Conservation (phyloP, 2,797 vertebrate genomes). For the Aviceda cuculoides region DNA sequence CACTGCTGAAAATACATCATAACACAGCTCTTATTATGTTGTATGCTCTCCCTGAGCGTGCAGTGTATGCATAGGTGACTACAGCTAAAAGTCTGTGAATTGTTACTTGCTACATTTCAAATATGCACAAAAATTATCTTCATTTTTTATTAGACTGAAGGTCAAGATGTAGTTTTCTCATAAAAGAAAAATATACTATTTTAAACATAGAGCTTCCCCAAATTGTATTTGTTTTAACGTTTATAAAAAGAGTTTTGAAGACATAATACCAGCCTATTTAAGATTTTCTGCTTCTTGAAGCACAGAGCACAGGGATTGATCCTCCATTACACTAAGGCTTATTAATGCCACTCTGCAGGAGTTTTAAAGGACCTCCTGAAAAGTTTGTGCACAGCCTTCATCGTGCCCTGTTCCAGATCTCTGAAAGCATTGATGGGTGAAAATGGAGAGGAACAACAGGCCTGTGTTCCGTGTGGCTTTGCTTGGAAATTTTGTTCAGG, state of each 20-base stretch:
- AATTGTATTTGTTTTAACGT: neutral
- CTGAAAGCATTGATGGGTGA: neutral
- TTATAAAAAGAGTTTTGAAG: neutral
- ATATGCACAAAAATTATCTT: neutral
- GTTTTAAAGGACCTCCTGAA: neutral
- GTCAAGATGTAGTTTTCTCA: neutral
- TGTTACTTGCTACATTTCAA: conserved; percentile 4
- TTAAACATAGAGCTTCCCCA: neutral
- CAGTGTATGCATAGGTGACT: neutral
- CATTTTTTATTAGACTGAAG: neutral
- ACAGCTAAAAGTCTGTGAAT: neutral
- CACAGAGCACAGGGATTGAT: neutral
- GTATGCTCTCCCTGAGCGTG: neutral
- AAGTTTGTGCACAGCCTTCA: neutral
- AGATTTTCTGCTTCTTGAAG: conserved; percentile 45
- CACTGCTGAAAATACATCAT: neutral
- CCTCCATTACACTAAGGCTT: neutral
- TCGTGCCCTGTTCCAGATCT: neutral
- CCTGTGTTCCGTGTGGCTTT: neutral
- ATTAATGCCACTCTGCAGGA: neutral
- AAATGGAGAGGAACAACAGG: neutral
- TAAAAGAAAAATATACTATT: neutral
- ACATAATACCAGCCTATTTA: neutral
- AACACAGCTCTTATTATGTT: neutral
- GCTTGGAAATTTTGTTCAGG: neutral